Evolutionary conservation across 2,888 invertebrate genomes (phyloP).

Genomic region (Celastrina argiolus): DNA sequence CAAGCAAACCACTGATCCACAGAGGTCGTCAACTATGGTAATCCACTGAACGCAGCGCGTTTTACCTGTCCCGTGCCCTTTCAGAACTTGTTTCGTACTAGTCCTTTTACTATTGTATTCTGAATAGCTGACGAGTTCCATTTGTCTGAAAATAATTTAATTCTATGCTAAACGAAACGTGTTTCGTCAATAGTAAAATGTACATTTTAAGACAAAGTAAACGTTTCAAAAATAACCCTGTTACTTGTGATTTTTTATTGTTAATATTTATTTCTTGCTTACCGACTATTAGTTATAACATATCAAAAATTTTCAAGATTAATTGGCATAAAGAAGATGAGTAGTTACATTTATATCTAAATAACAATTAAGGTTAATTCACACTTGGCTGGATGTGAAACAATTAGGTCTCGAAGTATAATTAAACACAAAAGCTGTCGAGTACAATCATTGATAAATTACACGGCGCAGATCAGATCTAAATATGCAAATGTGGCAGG

Average conservation of each 20-base stretch:
- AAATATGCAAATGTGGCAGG: conserved; percentile 63
- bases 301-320: too few relatives aligned
- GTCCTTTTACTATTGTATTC: conserved; percentile 4
- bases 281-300: too few relatives aligned
- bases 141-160: neutral
- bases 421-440: neutral
- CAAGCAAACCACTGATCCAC: too few relatives aligned
- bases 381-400: neutral
- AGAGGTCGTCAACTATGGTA: neutral
- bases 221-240: too few relatives aligned
- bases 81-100: conserved; percentile 1
- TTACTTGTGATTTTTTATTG: too few relatives aligned
- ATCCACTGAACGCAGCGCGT: neutral
- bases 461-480: conserved; percentile 34
- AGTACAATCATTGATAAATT: conserved; percentile 21
- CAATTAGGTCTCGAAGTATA: neutral
- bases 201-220: too few relatives aligned
- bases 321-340: too few relatives aligned
- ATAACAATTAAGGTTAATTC: neutral
- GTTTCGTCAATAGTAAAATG: neutral
- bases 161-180: neutral
- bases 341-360: too few relatives aligned
- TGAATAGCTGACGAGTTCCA: neutral
- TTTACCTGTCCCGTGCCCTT: conserved; percentile 11
- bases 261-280: too few relatives aligned